These are phyloP conservation scores for Dolomedes plantarius DNA, from an alignment of 2,888 invertebrate species.

Conservation along the genomic window DNA sequence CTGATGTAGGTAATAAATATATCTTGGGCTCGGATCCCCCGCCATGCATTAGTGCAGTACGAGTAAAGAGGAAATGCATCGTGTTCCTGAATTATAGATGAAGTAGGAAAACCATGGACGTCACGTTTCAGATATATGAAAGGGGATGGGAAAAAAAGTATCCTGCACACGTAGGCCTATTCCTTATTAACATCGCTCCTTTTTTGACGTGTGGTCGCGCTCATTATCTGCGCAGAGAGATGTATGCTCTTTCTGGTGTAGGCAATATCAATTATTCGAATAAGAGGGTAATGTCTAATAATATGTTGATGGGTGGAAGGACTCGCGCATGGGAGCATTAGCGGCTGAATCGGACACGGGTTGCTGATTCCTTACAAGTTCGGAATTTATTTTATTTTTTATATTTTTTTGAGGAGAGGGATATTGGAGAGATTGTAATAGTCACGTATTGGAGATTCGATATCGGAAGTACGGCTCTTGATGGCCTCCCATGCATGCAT, in stretches of 20 bases:
- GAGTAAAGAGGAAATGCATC: conserved; percentile 4
- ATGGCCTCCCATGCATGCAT: neutral
- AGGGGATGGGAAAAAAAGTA: neutral
- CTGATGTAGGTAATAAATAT: conserved; percentile 9
- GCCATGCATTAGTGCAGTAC: neutral
- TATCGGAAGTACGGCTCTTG: neutral
- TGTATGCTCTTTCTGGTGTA: neutral
- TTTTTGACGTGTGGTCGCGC: conserved; percentile 1
- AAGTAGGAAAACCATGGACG: neutral
- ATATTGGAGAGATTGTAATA: neutral
- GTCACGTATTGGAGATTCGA: neutral
- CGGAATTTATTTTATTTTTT: neutral
- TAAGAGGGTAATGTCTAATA: conserved; percentile 3
- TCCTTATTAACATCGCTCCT: conserved; percentile 11
- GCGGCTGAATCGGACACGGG: neutral
- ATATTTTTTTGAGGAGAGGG: neutral
- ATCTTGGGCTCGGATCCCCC: neutral
- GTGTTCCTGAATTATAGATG: conserved; percentile 3
- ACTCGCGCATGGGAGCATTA: neutral
- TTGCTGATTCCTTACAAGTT: neutral
- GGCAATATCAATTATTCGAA: neutral
- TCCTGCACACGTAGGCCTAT: neutral
- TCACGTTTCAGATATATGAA: conserved; percentile 9
- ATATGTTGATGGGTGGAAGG: neutral
- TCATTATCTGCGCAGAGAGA: neutral